Evolutionary conservation across 2,797 vertebrate species (phyloP), one percentile per base, ranked within the genome.

Genomic region (Antrozous pallidus): DNA sequence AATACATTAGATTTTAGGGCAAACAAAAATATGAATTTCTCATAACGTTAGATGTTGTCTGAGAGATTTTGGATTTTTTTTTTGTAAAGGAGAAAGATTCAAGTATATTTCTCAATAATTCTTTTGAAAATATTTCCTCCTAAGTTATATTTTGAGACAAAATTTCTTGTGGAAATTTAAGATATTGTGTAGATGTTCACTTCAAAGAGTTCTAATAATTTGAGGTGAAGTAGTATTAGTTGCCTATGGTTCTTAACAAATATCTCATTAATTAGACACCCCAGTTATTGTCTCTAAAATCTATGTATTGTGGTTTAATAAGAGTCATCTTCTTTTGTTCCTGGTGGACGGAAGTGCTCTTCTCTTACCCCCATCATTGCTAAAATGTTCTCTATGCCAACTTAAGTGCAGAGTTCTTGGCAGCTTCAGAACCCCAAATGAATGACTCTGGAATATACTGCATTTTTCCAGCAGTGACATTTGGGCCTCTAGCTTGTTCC

Each of bases 1-100:
- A 40, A 80, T 47, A 45, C 24, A 54, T 51, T 91, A 78, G 4
- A 63, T 61, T 83, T 75, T 26, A 83, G 65, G 28, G 31, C 45
- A 94, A 95, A 70, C 20, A 88, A 69, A 91, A 93, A 86, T 90
- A 70, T 16, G 92, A 86, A 26, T 88, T 24, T 85, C 33, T 61
- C 56, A 38, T 73, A 65, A 65, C 63, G 42, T 40, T 86, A 73
- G 71, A 26, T 85, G 49, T 71, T 75, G 14, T 79, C 90, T 73
- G 11, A 94, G 45, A 80, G 16, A 83, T 13, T 69, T 14, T 80
- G 31, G 12, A 71, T 86, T 95, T 93, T 81, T 85, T 36, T 85
- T 77, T n/a, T 80, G 12, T 28, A 78, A 95, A 84, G 61, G 20
- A 58, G 91, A 80, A 71, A 63, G 24, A 81, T 36, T 71, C 47